These are phyloP conservation scores for Lates japonicus DNA, from an alignment of 2,797 vertebrate species.

Conservation along the genomic window DNA sequence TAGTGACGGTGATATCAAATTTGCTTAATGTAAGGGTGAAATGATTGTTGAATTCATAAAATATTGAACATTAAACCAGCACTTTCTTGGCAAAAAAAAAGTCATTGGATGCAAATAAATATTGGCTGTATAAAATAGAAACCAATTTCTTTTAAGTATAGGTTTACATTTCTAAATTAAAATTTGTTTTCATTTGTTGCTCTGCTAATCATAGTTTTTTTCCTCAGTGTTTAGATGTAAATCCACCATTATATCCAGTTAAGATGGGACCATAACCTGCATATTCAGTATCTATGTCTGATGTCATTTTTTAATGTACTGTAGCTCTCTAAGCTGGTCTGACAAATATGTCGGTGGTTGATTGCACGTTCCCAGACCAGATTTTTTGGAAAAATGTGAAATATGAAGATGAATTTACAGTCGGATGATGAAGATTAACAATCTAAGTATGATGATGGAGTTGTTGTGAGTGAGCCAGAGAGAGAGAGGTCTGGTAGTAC, in stretches of 20 bases:
- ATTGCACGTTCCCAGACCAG: neutral
- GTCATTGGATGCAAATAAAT: neutral
- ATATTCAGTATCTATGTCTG: neutral
- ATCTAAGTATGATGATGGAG: neutral
- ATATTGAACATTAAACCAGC: neutral
- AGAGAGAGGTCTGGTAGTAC: neutral
- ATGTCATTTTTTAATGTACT: neutral
- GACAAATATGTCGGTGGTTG: neutral
- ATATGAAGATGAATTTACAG: neutral
- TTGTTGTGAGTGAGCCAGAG: neutral
- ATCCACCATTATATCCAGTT: neutral
- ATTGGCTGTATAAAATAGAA: neutral
- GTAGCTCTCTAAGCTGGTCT: neutral
- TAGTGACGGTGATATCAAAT: no score
- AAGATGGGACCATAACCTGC: neutral
- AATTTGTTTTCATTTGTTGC: neutral
- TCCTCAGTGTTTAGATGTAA: neutral
- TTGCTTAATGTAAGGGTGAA: no score
- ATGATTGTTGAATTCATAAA: no score
- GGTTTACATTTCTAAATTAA: no score
- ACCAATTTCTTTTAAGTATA: neutral
- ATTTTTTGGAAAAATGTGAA: neutral
- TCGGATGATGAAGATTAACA: conserved; percentile 15
- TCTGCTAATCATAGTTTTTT: neutral
- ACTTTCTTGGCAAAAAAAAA: neutral